Percentiles rank a stretch among this genome's conserved stretches.
Evolutionary conservation across 1,140 invertebrate species (phyloP).

Genomic region (Leptopilina clavipes): DNA sequence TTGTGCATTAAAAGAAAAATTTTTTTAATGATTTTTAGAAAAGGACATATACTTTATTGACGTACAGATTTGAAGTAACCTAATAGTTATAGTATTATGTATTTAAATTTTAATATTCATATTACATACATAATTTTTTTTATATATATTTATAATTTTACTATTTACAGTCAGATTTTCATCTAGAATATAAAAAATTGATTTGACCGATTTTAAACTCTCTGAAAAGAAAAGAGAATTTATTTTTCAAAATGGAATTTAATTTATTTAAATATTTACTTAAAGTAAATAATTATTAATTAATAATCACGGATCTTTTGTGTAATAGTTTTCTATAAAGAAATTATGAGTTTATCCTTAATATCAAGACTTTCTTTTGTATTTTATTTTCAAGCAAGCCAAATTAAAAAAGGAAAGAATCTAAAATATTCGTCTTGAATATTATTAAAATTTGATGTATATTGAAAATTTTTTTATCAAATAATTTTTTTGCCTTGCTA

Average conservation of each 20-base stretch:
- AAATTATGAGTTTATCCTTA: neutral
- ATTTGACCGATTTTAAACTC: neutral
- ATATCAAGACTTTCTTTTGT: neutral
- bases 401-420: neutral
- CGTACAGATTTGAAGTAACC: neutral
- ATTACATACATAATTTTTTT: constrained; percentile 14
- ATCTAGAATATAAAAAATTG: neutral
- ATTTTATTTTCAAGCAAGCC: neutral
- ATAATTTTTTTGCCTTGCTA: neutral
- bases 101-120: constrained; percentile 4
- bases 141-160: constrained; percentile 24
- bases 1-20: no score
- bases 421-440: neutral
- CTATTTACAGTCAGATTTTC: constrained; percentile 20
- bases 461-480: no score
- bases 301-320: neutral
- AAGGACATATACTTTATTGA: neutral
- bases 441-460: no score
- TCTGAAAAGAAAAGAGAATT: no score
- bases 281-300: neutral
- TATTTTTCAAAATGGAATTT: neutral
- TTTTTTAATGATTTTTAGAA: neutral
- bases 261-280: no score
- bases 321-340: neutral
- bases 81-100: neutral